These are phyloP conservation scores for Lithobates sylvaticus DNA, from an alignment of 2,797 vertebrate species.

Conservation along the genomic window DNA sequence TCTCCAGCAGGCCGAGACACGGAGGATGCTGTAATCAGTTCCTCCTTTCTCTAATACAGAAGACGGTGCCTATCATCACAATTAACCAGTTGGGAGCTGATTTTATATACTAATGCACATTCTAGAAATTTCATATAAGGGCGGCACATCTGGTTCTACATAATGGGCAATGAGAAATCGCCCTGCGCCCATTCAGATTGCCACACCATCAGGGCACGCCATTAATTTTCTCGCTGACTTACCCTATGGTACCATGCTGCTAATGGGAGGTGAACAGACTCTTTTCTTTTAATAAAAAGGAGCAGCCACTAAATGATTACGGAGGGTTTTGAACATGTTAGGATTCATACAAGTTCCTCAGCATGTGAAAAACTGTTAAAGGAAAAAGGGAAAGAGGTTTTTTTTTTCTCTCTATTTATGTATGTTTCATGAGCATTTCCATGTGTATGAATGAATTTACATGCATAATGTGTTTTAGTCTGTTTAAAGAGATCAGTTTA, in stretches of 20 bases:
- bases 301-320: background rate
- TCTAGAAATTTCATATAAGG: background rate
- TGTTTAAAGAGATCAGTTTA: too few species aligned
- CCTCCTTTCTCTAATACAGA: constrained; percentile 11
- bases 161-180: background rate
- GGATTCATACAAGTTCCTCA: background rate
- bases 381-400: background rate
- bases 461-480: too few species aligned
- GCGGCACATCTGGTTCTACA: background rate
- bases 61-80: constrained; percentile 10
- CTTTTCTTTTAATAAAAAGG: background rate
- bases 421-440: too few species aligned
- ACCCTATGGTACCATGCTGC: background rate
- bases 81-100: constrained; percentile 42
- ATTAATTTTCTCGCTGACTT: background rate
- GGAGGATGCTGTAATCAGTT: constrained; percentile 23
- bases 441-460: background rate
- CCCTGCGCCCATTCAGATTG: too few species aligned
- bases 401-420: background rate
- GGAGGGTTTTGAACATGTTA: background rate
- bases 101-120: background rate
- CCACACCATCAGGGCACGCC: background rate
- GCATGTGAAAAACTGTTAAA: too few species aligned
- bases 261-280: background rate
- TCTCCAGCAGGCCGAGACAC: constrained; percentile 48